Evolutionary conservation across 2,888 invertebrate genomes (phyloP).

Genomic region (Marasmarcha lunaedactyla): DNA sequence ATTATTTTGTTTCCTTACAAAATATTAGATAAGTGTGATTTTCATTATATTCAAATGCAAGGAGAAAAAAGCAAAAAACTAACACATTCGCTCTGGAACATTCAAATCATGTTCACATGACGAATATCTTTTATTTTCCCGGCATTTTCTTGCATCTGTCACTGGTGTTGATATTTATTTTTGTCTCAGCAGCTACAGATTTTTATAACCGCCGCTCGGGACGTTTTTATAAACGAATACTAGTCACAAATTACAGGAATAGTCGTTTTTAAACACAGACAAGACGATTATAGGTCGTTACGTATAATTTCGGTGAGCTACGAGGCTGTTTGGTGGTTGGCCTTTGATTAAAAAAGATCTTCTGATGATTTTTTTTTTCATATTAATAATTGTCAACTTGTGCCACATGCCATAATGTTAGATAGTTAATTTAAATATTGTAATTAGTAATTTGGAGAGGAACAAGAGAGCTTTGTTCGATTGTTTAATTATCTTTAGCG

Average conservation of each 20-base stretch:
- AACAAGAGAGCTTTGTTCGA: no score
- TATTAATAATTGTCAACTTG: slow-evolving; percentile 35
- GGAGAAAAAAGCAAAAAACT: no score
- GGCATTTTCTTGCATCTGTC: slow-evolving; percentile 33
- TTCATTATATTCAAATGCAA: no score
- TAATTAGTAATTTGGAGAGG: no score
- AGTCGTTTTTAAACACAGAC: slow-evolving; percentile 57
- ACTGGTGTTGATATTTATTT: slow-evolving; percentile 26
- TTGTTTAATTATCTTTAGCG: no score
- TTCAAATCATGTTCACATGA: no score
- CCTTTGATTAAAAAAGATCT: slow-evolving; percentile 21
- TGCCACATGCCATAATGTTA: slow-evolving; percentile 20
- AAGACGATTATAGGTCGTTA: slow-evolving; percentile 60
- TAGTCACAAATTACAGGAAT: slow-evolving; percentile 57
- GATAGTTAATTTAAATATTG: no score
- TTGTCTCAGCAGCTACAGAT: slow-evolving; percentile 41
- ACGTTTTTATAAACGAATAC: slow-evolving; percentile 54
- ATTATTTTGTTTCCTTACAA: no score
- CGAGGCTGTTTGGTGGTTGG: slow-evolving; percentile 35
- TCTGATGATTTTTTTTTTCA: slow-evolving; percentile 39
- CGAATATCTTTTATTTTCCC: no score
- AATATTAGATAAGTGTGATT: no score
- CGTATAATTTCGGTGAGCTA: slow-evolving; percentile 55
- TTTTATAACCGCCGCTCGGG: slow-evolving; percentile 33
- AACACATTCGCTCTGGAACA: no score